Evolutionary conservation across 1,140 invertebrate genomes (phyloP).

Genomic region (Asbolus verrucosus): DNA sequence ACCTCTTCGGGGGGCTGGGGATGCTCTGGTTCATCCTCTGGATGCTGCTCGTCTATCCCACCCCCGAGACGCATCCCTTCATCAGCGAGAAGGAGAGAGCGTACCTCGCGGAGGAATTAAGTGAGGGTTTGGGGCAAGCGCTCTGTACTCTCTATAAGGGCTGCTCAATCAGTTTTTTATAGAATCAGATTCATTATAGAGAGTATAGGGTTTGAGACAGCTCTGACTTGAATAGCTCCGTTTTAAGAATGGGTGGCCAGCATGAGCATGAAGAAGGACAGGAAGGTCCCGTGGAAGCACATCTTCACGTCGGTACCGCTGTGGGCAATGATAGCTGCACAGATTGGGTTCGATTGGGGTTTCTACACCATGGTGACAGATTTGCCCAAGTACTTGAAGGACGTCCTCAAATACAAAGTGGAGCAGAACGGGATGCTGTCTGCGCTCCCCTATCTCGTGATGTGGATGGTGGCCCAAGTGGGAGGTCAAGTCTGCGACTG

Average conservation of each 20-base stretch:
- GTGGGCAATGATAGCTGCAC: slow-evolving; percentile 79
- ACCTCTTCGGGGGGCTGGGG: neutral
- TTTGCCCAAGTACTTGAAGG: slow-evolving; percentile 92
- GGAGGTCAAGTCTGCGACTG: slow-evolving; percentile 77
- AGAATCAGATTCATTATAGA: too few relatives aligned
- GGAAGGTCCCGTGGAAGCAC: slow-evolving; percentile 73
- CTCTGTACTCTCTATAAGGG: too few relatives aligned
- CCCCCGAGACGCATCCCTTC: neutral
- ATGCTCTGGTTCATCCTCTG: neutral
- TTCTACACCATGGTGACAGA: slow-evolving; percentile 95
- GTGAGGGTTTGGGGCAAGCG: too few relatives aligned
- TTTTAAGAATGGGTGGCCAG: neutral
- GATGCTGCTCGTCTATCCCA: neutral
- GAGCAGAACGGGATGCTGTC: slow-evolving; percentile 77
- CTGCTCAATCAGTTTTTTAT: too few relatives aligned
- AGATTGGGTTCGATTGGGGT: slow-evolving; percentile 92
- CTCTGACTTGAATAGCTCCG: too few relatives aligned
- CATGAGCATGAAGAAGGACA: slow-evolving; percentile 44
- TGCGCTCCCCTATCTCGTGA: slow-evolving; percentile 77
- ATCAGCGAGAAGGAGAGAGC: neutral
- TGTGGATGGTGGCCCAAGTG: slow-evolving; percentile 79
- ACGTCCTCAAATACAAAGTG: slow-evolving; percentile 87
- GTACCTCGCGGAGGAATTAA: neutral
- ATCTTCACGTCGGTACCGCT: slow-evolving; percentile 82
- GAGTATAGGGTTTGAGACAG: too few relatives aligned